Base-by-base conservation (phyloP, 2,797 vertebrate species). In the Pantherophis vulpinus region DNA sequence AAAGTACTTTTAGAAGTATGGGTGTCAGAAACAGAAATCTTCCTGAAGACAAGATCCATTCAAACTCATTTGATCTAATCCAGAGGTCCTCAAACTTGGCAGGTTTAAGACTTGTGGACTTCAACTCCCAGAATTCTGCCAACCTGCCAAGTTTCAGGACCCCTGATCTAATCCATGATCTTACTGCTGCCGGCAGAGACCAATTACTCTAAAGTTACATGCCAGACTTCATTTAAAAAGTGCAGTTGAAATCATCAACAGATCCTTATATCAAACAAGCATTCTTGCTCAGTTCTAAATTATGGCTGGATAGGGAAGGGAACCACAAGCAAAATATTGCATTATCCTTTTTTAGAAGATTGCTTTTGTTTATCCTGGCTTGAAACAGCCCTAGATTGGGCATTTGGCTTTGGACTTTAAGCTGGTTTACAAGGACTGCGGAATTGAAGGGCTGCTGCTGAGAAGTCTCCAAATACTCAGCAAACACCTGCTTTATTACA, bases 161-260 rank as follows among this genome's bases (percentile, higher is more conserved):
- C 51, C 51, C 51, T 94, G 94, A 92, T 55, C 51, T 83, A 94
- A 56, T 59, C 91, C 10, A 86, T 61, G 88, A 87, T 87, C 70
- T 90, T 90, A 83, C 32, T 93, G 66, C 91, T 94, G 20, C 7
- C 66, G 90, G 93, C 54, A 91, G 79, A 94, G 92, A 79, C 16
- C 90, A 74, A 92, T 96, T 66, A 91, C 47, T 91, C 59, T 93
- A n/a, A 90, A 90, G 91, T 88, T 94, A 86, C 51, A 94, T 54
- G 90, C 37, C 42, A 88, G 23, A 0, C 70, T 92, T 97, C 95
- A 95, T 94, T 94, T 95, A 59, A 94, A 94, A 92, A 93, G 47
- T 16, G 11, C 86, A 74, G 10, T 8, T 60, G 87, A 54, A 94
- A 93, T 59, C 94, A 91, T 94, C 94, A 92, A 3, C 29, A 42